Base-by-base conservation (phyloP, 2,797 vertebrate species). In the Centroberyx gerrardi region DNA sequence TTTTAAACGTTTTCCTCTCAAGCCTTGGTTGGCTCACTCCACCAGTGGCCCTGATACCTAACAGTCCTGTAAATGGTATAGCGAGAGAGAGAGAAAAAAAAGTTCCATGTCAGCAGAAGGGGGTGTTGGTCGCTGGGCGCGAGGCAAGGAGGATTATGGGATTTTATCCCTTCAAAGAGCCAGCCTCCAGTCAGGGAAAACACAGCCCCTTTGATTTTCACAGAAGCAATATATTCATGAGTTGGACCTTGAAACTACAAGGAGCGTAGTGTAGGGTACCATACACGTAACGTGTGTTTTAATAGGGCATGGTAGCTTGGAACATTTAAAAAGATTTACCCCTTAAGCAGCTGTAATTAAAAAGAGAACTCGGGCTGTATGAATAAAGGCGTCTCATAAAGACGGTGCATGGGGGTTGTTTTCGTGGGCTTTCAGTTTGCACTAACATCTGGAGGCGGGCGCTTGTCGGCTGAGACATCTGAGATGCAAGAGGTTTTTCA, bases 161-260 rank as follows among this genome's bases (percentile, higher is more conserved):
- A 80, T 80, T 88, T 92, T 81, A 88, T 88, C 83, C 88, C 85
- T 87, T 94, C 89, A 91, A 93, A 92, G 89, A 76, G 70, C 40
- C 85, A 73, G 84, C 87, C 76, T 90, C 80, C 74, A 93, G 85
- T 89, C 81, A 87, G 67, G 63, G 71, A 58, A 79, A 68, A 71
- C 53, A 87, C 74, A 87, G 31, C 33, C 67, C 51, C 53, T 87
- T 91, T 91, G 78, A 84, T 89, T 91, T 91, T 60, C 65, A 85
- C 59, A 54, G 72, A 42, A 80, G 82, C 63, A 84, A 82, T 68
- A 81, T 85, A 91, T 88, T 90, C 82, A 91, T 70, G 70, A 84
- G 71, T 81, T 87, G 76, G 82, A 87, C 77, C 86, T 88, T 84
- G 86, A 89, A 89, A 87, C 78, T 80, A 85, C 82, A 89, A 82